phyloP scores from a whole-genome alignment of 2,888 invertebrate genomes.

The Nephrocerus scutellatus region DNA sequence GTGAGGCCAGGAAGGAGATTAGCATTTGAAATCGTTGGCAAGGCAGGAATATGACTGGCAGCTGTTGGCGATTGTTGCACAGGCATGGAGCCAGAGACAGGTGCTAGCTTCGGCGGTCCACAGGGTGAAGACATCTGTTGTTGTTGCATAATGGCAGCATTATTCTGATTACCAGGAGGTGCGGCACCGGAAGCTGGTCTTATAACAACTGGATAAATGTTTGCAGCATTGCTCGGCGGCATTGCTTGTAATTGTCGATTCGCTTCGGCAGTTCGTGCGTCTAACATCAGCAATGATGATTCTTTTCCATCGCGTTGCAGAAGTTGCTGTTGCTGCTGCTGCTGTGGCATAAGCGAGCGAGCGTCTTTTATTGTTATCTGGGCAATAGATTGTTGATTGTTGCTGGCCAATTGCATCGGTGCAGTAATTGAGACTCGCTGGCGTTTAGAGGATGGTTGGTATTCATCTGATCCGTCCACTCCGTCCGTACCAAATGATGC shows the following conservation, averaged over 20 bases:
- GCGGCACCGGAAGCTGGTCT: slow-evolving; percentile 51
- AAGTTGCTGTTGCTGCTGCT: slow-evolving; percentile 22
- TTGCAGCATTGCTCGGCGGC: no score
- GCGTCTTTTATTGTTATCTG: slow-evolving; percentile 47
- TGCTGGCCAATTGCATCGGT: slow-evolving; percentile 4
- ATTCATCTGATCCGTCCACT: slow-evolving; percentile 49
- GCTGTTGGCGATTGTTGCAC: slow-evolving; percentile 29
- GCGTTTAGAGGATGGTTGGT: slow-evolving; percentile 45
- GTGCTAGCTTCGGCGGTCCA: slow-evolving; percentile 37
- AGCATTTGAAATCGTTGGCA: slow-evolving; percentile 47
- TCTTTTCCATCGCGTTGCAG: slow-evolving; percentile 54
- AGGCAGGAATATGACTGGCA: slow-evolving; percentile 30
- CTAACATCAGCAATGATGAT: slow-evolving; percentile 70
- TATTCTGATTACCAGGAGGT: no score
- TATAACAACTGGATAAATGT: slow-evolving; percentile 59
- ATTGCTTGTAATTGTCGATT: no score
- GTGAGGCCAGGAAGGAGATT: slow-evolving; percentile 74
- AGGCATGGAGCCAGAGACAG: slow-evolving; percentile 32
- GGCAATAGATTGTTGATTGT: slow-evolving; percentile 17
- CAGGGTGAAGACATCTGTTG: no score
- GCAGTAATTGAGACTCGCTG: slow-evolving; percentile 24
- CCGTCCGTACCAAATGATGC: slow-evolving; percentile 48
- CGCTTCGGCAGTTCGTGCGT: slow-evolving; percentile 55
- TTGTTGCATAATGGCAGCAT: no score
- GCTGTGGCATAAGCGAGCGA: slow-evolving; percentile 37